These are phyloP conservation scores for Meloidogyne chitwoodi DNA, from an alignment of 1,140 invertebrate species.

Conservation along the genomic window DNA sequence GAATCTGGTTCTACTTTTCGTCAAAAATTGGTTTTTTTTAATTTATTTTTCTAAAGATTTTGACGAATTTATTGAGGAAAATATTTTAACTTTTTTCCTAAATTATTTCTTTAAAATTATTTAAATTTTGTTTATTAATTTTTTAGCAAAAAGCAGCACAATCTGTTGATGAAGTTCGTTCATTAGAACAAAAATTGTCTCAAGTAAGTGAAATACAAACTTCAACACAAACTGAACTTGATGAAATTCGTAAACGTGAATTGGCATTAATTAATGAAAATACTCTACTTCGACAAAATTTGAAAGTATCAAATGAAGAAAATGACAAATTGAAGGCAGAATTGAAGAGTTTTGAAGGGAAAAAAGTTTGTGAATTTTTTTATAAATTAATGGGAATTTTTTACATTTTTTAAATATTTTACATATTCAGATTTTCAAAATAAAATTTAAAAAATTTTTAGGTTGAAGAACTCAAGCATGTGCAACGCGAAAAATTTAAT, in stretches of 20 bases:
- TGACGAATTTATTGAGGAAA: too few species aligned
- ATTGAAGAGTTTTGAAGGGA: neutral
- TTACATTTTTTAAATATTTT: too few species aligned
- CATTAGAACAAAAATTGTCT: slow-evolving; percentile 27
- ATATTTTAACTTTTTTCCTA: neutral
- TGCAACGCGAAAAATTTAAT: slow-evolving; percentile 1
- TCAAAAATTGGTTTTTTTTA: neutral
- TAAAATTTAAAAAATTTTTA: neutral
- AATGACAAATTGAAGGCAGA: slow-evolving; percentile 3
- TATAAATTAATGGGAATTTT: too few species aligned
- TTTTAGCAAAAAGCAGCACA: slow-evolving; percentile 28
- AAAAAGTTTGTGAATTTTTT: neutral
- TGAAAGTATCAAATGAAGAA: slow-evolving; percentile 11
- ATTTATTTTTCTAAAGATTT: too few species aligned
- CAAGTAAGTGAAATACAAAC: slow-evolving; percentile 27
- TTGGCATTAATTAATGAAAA: slow-evolving; percentile 30
- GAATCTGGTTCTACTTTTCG: slow-evolving; percentile 7
- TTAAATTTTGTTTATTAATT: slow-evolving; percentile 23
- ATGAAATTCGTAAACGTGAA: neutral
- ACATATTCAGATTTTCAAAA: too few species aligned
- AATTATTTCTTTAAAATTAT: neutral
- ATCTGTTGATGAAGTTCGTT: slow-evolving; percentile 28
- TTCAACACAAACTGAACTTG: slow-evolving; percentile 18
- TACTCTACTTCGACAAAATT: slow-evolving; percentile 26
- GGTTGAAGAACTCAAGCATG: neutral